Percentiles rank a stretch among this genome's conserved stretches.
phyloP scores from a whole-genome alignment of 1,140 invertebrate species.

The Paraescarpia echinospica region DNA sequence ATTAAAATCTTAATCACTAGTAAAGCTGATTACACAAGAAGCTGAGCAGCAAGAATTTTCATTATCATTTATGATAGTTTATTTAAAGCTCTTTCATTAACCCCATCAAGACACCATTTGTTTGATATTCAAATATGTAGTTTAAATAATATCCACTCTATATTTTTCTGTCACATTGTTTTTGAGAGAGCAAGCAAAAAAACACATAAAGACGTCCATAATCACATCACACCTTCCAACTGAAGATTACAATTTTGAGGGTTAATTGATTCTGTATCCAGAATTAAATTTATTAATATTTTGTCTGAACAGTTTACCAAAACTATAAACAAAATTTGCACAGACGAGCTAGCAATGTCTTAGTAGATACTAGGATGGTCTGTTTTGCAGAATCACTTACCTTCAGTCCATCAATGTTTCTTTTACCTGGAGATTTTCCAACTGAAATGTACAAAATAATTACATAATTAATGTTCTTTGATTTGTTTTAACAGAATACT shows the following conservation, averaged over 20 bases:
- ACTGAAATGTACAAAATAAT: constrained; percentile 34
- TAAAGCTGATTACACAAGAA: neutral
- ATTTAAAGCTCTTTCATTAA: neutral
- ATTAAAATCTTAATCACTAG: neutral
- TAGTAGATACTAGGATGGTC: neutral
- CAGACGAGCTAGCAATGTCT: too few species aligned
- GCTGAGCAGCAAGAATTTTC: neutral
- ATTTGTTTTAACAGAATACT: neutral
- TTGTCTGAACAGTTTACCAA: too few species aligned
- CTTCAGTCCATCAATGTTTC: constrained; percentile 42
- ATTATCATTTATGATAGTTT: neutral
- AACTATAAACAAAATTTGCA: too few species aligned
- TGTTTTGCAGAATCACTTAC: constrained; percentile 26
- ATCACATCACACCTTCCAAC: too few species aligned
- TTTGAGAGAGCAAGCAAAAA: too few species aligned
- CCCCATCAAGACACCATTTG: neutral
- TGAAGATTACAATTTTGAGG: too few species aligned
- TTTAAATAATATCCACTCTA: too few species aligned
- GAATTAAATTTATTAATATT: too few species aligned
- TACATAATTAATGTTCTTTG: constrained; percentile 21
- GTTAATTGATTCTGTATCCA: too few species aligned
- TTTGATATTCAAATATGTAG: too few species aligned
- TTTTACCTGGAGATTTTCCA: constrained; percentile 41
- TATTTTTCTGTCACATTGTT: too few species aligned
- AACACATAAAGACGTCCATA: too few species aligned